Conservation (phyloP, 1,140 invertebrate species). For the Tachypleus tridentatus region DNA sequence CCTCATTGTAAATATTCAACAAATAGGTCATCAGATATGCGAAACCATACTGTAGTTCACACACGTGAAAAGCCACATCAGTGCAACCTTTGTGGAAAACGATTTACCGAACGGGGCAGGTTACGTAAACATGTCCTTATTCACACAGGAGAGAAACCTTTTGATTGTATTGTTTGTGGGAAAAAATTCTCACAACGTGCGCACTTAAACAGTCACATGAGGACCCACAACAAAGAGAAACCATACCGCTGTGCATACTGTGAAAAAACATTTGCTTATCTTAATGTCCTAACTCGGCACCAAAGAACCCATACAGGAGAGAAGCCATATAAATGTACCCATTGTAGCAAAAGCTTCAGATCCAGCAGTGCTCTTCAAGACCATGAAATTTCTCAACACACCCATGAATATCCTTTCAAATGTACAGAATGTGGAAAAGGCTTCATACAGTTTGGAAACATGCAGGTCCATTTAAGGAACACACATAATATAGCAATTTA, state of each 20-base stretch:
- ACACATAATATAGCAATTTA: too few species aligned
- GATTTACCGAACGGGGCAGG: conserved; percentile 13
- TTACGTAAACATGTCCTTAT: conserved; percentile 17
- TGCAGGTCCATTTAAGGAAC: too few species aligned
- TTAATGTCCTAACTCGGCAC: not conserved
- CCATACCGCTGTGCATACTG: conserved; percentile 50
- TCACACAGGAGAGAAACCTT: conserved; percentile 9
- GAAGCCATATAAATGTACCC: too few species aligned
- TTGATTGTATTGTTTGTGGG: conserved; percentile 12
- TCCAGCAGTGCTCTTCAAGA: conserved; percentile 3
- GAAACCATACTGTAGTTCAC: conserved; percentile 19
- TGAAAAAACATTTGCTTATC: conserved; percentile 36
- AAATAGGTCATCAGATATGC: not conserved
- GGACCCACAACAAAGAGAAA: conserved; percentile 45
- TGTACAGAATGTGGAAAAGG: conserved; percentile 90
- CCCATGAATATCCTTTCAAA: conserved; percentile 87
- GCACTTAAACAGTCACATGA: conserved; percentile 15
- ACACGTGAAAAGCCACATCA: conserved; percentile 19
- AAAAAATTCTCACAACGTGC: conserved; percentile 15
- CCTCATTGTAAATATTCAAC: too few species aligned
- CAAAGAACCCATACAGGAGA: too few species aligned
- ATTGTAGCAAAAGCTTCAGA: too few species aligned
- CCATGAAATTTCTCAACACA: not conserved
- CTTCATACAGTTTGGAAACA: conserved; percentile 80
- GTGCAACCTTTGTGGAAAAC: conserved; percentile 13